These are phyloP conservation scores for Odontamblyopus lacepedii DNA, from an alignment of 2,797 vertebrate species.

Conservation along the genomic window DNA sequence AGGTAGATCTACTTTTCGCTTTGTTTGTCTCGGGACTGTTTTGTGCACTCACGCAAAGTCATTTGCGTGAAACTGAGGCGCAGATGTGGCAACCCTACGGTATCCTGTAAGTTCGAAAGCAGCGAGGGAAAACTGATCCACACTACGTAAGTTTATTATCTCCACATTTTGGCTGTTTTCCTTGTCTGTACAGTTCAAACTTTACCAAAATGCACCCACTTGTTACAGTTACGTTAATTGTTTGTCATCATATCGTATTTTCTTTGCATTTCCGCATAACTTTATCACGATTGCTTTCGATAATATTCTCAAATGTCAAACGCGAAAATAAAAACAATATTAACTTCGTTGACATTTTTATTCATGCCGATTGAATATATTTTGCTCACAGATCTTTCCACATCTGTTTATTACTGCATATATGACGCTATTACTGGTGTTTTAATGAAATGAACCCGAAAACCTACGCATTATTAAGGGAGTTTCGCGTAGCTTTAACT, in stretches of 20 bases:
- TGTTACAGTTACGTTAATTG: not conserved
- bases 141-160: conserved; percentile 40
- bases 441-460: not conserved
- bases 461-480: not conserved
- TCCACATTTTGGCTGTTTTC: not conserved
- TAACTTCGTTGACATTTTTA: not conserved
- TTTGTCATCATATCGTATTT: not conserved
- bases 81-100: not conserved
- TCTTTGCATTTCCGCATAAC: not conserved
- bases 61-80: not conserved
- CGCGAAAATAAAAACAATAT: not conserved
- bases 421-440: fast-evolving
- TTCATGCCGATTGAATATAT: conserved; percentile 2
- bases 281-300: not conserved
- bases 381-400: fast-evolving
- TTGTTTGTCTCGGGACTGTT: not conserved
- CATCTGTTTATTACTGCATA: fast-evolving
- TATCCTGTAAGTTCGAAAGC: conserved; percentile 40
- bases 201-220: not conserved
- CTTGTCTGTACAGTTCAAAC: not conserved
- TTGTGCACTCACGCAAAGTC: not conserved
- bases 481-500: not conserved
- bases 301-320: not conserved
- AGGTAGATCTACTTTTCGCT: not conserved
- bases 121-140: conserved; percentile 51